A percentile compares a stretch with the other conserved stretches of the same genome.
Evolutionary conservation across 2,888 invertebrate species (phyloP).

Genomic region (Crepidodera aurea): DNA sequence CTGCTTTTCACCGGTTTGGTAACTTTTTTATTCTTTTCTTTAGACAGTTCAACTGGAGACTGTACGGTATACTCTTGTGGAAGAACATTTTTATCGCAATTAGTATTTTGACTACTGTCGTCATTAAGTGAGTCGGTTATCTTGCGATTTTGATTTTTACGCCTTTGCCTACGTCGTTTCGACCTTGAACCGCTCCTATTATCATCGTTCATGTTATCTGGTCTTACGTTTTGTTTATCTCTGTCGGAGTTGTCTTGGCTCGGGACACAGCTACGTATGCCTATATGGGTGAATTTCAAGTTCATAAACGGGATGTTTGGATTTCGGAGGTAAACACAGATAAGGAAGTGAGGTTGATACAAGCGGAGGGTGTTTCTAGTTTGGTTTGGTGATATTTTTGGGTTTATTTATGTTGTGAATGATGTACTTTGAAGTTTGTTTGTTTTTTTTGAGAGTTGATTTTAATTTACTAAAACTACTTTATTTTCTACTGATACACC

Average conservation of each 20-base stretch:
- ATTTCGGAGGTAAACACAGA: slow-evolving; percentile 28
- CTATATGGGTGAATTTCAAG: slow-evolving; percentile 36
- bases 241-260: slow-evolving; percentile 11
- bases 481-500: no score
- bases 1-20: slow-evolving; percentile 52
- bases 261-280: slow-evolving; percentile 25
- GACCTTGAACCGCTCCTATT: slow-evolving; percentile 40
- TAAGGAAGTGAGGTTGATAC: slow-evolving; percentile 9
- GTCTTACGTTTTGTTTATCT: slow-evolving; percentile 15
- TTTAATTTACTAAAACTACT: no score
- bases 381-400: slow-evolving; percentile 17
- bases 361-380: slow-evolving; percentile 14
- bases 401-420: not conserved
- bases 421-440: not conserved
- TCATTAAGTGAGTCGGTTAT: slow-evolving; percentile 27
- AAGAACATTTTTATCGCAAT: slow-evolving; percentile 25
- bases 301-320: slow-evolving; percentile 29
- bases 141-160: slow-evolving; percentile 41
- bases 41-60: slow-evolving; percentile 51
- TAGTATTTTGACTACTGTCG: slow-evolving; percentile 30
- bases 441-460: not conserved
- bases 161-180: slow-evolving; percentile 42
- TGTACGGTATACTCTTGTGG: slow-evolving; percentile 56
- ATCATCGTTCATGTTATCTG: slow-evolving; percentile 43
- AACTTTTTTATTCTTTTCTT: slow-evolving; percentile 25